Evolutionary conservation across 1,140 invertebrate species (phyloP).

Genomic region (Platorchestia sp.): DNA sequence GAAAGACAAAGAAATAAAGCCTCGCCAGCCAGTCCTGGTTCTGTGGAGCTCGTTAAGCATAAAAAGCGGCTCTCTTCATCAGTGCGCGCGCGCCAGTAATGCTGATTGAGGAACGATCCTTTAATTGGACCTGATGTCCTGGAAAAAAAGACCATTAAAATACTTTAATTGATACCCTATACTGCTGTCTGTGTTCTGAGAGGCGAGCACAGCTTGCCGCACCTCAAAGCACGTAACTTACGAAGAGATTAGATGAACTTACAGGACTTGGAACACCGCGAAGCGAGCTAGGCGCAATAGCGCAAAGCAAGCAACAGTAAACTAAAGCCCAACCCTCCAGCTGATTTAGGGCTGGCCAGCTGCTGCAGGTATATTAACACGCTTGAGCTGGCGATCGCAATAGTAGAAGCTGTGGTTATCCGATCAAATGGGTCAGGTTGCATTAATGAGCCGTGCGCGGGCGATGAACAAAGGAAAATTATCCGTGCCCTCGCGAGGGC

Average conservation of each 20-base stretch:
- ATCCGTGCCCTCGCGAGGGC: background rate
- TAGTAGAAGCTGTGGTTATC: background rate
- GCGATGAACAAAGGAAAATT: background rate
- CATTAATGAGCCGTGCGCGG: background rate
- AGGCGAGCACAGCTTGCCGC: background rate
- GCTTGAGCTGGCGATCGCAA: background rate
- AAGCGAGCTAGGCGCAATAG: background rate
- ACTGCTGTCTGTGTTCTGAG: slow-evolving; percentile 20
- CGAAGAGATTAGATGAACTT: background rate
- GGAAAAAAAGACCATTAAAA: slow-evolving; percentile 41
- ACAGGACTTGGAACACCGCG: background rate
- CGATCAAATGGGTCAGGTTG: slow-evolving; percentile 25
- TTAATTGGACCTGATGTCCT: slow-evolving; percentile 42
- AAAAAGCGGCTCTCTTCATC: slow-evolving; percentile 3
- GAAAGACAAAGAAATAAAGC: background rate
- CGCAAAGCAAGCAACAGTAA: background rate
- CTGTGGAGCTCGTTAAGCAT: background rate
- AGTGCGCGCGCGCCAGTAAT: slow-evolving; percentile 10
- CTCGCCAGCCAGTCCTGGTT: background rate
- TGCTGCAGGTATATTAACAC: background rate
- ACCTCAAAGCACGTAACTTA: background rate
- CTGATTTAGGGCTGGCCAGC: background rate
- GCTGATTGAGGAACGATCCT: slow-evolving; percentile 23
- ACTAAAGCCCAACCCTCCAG: background rate
- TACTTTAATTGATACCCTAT: slow-evolving; percentile 40